Evolutionary conservation across 2,888 invertebrate genomes (phyloP), one percentile per base, ranked within the genome.

Genomic region (Dolichomitus sp.): DNA sequence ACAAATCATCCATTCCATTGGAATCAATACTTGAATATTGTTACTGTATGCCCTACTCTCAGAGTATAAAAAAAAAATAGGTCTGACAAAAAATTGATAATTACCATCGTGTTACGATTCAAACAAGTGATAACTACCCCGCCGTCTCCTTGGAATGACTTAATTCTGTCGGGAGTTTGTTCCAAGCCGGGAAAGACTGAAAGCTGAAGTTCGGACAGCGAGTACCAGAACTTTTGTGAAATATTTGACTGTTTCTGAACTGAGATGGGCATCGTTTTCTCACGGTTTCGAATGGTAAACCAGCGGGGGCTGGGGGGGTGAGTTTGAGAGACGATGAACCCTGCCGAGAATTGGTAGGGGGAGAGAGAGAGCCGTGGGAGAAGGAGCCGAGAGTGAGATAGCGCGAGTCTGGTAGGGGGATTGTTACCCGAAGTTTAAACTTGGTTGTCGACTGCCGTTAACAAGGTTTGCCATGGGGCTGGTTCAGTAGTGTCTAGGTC

Each of bases 391-490:
- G 68, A 77, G 59, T 61, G 70, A 75, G 81, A 72, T 65, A 83
- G 76, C 74, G 66, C 72, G 83, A 76, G 80, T 73, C 86, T 86
- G 88, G 89, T 90, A 90, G 91, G 92, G 92, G 91, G 91, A 93
- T 93, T 93, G 93, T 93, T 93, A 92, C 90, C 91, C 92, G 88
- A 93, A 93, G 93, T 93, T 93, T 92, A 93, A 93, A 93, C 93
- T 93, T 93, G 93, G 91, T 92, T 92, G 93, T 92, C 92, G 93
- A 92, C 93, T 93, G 92, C 91, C 91, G 92, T 93, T 93, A 93
- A 93, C 93, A 92, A 93, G 93, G 90, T 93, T 93, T 92, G 91
- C 91, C 89, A 92, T 91, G 91, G 89, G 92, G 92, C 92, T 91
- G 92, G 91, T 91, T 93, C 93, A 93, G 93, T 93, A 93, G 93